A percentile compares a stretch with the other conserved stretches of the same genome.
Evolutionary conservation across 2,113 vertebrate species (phyloP).

Genomic region (Gracilinanus agilis): DNA sequence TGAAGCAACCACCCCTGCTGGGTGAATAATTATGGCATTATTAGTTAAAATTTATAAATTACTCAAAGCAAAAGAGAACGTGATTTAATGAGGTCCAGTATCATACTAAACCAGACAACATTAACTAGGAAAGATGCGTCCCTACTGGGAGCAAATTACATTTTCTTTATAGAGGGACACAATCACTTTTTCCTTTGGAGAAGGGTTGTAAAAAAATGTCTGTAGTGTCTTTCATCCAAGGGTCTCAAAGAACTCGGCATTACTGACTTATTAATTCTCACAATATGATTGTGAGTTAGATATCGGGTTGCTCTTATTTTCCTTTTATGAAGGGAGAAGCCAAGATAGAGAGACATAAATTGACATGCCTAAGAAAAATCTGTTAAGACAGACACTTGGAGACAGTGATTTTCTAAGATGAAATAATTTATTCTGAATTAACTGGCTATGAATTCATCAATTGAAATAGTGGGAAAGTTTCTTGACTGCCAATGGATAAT

Average conservation of each 20-base stretch:
- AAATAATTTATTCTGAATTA: neutral
- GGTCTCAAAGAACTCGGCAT: slow-evolving; percentile 9
- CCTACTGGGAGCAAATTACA: slow-evolving; percentile 8
- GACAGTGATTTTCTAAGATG: neutral
- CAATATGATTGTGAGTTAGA: slow-evolving; percentile 14
- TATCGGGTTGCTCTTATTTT: slow-evolving; percentile 30
- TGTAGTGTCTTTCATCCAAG: slow-evolving; percentile 46
- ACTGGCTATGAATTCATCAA: neutral
- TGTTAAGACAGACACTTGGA: neutral
- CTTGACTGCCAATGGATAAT: neutral
- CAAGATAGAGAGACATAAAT: slow-evolving; percentile 4
- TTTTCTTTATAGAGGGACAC: slow-evolving; percentile 47
- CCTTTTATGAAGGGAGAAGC: slow-evolving; percentile 35
- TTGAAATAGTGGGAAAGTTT: neutral
- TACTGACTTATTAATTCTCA: slow-evolving; percentile 49
- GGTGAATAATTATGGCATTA: slow-evolving; percentile 6
- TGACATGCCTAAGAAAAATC: neutral
- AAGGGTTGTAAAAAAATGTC: slow-evolving; percentile 5
- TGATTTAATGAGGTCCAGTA: slow-evolving; percentile 38
- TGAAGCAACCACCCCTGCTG: neutral
- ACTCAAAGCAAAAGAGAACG: slow-evolving; percentile 33
- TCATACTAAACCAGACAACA: neutral
- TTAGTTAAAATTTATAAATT: slow-evolving; percentile 22
- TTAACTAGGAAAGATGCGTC: slow-evolving; percentile 23
- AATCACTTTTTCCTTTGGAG: neutral